These are phyloP conservation scores for Nycticorax nycticorax DNA, from an alignment of 2,113 vertebrate genomes.

Conservation along the genomic window DNA sequence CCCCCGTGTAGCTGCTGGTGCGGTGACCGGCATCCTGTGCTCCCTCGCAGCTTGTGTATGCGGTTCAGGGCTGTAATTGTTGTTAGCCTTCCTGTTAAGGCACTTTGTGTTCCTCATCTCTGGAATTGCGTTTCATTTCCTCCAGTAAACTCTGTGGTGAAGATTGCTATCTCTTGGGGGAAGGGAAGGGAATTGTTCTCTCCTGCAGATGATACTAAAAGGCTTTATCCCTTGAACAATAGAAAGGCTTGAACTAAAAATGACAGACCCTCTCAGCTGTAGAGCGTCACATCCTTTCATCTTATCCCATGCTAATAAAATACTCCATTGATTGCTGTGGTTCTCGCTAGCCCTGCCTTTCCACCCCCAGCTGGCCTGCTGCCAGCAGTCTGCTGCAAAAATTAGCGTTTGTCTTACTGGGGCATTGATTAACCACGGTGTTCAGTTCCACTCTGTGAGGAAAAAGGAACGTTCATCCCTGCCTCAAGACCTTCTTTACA, in stretches of 20 bases:
- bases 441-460: not conserved
- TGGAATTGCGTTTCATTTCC: not conserved
- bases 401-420: not conserved
- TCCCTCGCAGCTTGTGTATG: not conserved
- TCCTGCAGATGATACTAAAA: not conserved
- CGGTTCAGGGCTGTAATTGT: not conserved
- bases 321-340: not conserved
- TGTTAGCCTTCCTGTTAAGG: not conserved
- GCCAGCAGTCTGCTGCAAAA: not conserved
- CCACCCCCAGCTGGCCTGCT: not conserved
- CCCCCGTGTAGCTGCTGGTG: rapidly evolving
- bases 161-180: not conserved
- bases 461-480: not conserved
- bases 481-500: not conserved
- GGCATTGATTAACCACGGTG: not conserved
- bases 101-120: not conserved
- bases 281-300: not conserved
- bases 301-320: not conserved
- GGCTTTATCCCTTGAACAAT: not conserved
- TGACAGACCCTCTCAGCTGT: not conserved
- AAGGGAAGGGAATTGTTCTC: not conserved
- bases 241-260: not conserved
- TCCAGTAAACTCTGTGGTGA: not conserved
- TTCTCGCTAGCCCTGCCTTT: not conserved
- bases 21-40: not conserved